Conservation (phyloP, 2,888 invertebrate species). For the Minunthozetes semirufus region DNA sequence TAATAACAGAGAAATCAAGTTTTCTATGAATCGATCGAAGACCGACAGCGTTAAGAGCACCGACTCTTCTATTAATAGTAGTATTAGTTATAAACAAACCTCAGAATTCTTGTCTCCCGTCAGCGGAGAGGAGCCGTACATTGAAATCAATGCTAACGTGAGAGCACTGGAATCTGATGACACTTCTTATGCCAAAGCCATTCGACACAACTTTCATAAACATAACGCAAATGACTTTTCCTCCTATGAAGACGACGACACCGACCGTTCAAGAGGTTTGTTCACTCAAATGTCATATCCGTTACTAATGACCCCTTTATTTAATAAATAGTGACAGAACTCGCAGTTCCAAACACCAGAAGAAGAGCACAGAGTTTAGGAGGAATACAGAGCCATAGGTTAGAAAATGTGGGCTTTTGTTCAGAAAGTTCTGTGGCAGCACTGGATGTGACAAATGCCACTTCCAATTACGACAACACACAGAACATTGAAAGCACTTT, state of each 20-base stretch:
- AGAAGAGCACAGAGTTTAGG: slow-evolving; percentile 36
- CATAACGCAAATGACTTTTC: slow-evolving; percentile 40
- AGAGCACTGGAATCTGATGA: slow-evolving; percentile 41
- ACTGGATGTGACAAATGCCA: slow-evolving; percentile 40
- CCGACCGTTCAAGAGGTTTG: slow-evolving; percentile 35
- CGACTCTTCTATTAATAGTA: slow-evolving; percentile 11
- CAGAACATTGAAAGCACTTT: slow-evolving; percentile 16
- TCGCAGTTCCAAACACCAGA: neutral
- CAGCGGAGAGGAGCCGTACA: neutral
- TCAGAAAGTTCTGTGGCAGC: slow-evolving; percentile 35
- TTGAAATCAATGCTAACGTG: neutral
- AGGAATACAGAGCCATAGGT: slow-evolving; percentile 26
- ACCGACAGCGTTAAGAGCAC: slow-evolving; percentile 22
- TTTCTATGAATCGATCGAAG: neutral
- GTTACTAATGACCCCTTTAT: neutral
- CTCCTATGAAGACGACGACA: slow-evolving; percentile 42
- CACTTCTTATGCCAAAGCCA: slow-evolving; percentile 43
- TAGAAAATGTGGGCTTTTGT: neutral
- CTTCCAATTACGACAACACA: slow-evolving; percentile 37
- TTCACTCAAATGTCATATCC: neutral
- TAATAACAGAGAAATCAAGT: slow-evolving; percentile 10
- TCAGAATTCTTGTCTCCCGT: slow-evolving; percentile 17
- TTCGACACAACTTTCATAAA: slow-evolving; percentile 36
- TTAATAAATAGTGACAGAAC: neutral
- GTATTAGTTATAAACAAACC: slow-evolving; percentile 32